Conservation (phyloP, 2,888 invertebrate species). For the Dicycla oo region DNA sequence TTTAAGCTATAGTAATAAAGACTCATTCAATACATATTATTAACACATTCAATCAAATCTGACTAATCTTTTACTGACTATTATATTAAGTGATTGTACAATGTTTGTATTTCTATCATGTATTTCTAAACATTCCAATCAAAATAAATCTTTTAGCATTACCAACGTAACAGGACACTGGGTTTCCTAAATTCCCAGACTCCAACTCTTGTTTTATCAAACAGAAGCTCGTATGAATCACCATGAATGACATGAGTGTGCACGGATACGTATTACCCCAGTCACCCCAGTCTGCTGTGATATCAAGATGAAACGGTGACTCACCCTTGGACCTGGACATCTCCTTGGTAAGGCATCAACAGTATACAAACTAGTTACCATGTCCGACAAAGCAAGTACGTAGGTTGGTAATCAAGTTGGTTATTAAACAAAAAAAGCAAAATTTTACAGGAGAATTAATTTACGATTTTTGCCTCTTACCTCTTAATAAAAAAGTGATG, state of each 20-base stretch:
- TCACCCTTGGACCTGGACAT: not conserved
- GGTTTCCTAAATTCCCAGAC: not conserved
- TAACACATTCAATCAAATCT: too few species aligned
- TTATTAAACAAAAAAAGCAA: too few species aligned
- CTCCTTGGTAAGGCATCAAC: not conserved
- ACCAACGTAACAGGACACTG: not conserved
- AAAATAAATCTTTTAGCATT: not conserved
- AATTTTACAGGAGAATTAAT: too few species aligned
- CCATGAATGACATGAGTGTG: constrained; percentile 3
- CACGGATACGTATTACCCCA: constrained; percentile 24
- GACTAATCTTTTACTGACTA: not conserved
- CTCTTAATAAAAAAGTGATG: too few species aligned
- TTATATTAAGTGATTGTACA: not conserved
- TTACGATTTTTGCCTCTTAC: too few species aligned
- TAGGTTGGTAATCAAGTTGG: not conserved
- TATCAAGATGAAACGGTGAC: constrained; percentile 28
- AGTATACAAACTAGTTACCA: not conserved
- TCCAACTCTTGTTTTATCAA: constrained; percentile 4
- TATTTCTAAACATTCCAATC: not conserved
- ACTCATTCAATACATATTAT: too few species aligned
- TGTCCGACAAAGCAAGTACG: not conserved
- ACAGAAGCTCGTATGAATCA: constrained; percentile 16
- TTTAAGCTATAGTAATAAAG: too few species aligned
- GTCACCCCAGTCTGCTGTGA: constrained; percentile 17
- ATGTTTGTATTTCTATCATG: not conserved